Conservation (phyloP, 2,888 invertebrate species). For the Eupithecia insigniata region DNA sequence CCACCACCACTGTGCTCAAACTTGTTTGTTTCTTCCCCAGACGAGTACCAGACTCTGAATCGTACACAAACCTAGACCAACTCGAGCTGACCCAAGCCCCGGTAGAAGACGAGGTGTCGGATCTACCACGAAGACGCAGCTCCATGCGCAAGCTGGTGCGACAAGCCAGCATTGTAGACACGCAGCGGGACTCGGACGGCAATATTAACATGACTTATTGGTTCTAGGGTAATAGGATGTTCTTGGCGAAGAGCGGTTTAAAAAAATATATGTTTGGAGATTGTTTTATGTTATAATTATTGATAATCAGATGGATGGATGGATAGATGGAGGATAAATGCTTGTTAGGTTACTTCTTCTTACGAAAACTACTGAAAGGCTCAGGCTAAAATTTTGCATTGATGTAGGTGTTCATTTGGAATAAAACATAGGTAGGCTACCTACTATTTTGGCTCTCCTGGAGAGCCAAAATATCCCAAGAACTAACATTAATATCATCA, state of each 20-base stretch:
- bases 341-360: too few species aligned
- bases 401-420: too few species aligned
- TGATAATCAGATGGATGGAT: background rate
- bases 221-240: constrained; percentile 83
- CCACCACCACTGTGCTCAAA: background rate
- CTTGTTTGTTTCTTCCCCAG: constrained; percentile 59
- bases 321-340: background rate
- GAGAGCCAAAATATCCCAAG: too few species aligned
- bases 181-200: constrained; percentile 90
- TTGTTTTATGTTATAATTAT: background rate
- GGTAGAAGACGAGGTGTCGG: constrained; percentile 62
- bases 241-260: background rate
- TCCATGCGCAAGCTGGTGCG: constrained; percentile 89
- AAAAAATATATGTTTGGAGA: background rate
- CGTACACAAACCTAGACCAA: constrained; percentile 90
- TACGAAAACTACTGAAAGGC: too few species aligned
- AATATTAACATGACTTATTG: constrained; percentile 94
- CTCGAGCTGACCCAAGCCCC: constrained; percentile 76
- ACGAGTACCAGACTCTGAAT: constrained; percentile 81
- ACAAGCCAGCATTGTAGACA: constrained; percentile 92
- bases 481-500: too few species aligned
- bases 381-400: too few species aligned
- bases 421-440: too few species aligned
- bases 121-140: constrained; percentile 67
- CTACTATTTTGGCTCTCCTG: too few species aligned